phyloP scores from a whole-genome alignment of 1,140 invertebrate species.

The Platyscapa corneri region DNA sequence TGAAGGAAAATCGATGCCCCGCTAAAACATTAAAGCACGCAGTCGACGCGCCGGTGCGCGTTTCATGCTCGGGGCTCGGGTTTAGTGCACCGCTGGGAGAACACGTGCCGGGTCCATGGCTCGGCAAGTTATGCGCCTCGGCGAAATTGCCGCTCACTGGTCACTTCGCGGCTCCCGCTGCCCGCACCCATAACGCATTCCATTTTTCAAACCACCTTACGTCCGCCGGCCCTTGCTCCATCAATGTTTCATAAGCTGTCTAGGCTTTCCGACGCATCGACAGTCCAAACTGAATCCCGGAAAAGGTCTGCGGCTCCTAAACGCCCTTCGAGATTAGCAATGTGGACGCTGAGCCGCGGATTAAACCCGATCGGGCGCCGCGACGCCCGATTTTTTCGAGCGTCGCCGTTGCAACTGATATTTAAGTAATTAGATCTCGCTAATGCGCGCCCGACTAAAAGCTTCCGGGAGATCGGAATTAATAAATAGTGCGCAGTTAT shows the following conservation, averaged over 20 bases:
- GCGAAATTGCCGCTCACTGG: not conserved
- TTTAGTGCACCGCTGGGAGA: not conserved
- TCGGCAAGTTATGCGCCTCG: not conserved
- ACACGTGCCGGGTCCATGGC: not conserved
- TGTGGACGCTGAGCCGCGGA: too few relatives aligned
- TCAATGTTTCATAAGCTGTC: slow-evolving; percentile 10
- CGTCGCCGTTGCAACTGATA: too few relatives aligned
- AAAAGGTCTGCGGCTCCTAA: too few relatives aligned
- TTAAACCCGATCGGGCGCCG: too few relatives aligned
- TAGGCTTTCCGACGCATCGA: not conserved
- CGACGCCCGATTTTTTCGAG: too few relatives aligned
- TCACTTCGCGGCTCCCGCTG: not conserved
- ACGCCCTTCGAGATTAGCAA: too few relatives aligned
- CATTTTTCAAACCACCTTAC: not conserved
- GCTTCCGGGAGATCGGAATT: too few relatives aligned
- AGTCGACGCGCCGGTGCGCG: not conserved
- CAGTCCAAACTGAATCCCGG: too few relatives aligned
- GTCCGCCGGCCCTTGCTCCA: not conserved
- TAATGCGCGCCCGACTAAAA: too few relatives aligned
- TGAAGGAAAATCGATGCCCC: not conserved
- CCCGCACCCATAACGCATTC: not conserved
- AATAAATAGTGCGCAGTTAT: too few relatives aligned
- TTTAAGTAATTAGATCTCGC: too few relatives aligned
- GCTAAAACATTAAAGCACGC: not conserved
- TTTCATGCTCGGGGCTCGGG: not conserved